phyloP scores from a whole-genome alignment of 2,797 vertebrate species.

The Tokudaia muenninki region DNA sequence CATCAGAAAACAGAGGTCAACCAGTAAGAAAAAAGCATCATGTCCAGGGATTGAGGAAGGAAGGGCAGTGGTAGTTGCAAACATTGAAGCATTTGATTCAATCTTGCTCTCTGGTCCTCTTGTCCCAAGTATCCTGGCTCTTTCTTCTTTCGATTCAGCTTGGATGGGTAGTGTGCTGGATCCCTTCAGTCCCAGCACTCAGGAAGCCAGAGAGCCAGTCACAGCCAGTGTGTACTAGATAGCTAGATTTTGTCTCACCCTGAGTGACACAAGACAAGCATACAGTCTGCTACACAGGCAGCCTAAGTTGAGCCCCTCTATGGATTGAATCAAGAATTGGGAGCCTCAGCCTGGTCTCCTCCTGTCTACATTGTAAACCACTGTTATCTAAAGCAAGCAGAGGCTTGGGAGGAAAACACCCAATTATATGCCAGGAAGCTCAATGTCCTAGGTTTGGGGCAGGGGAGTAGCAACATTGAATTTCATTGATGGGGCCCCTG shows the following conservation, averaged over 20 bases:
- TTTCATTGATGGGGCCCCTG: slow-evolving; percentile 90
- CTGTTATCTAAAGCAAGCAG: slow-evolving; percentile 87
- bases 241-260: not conserved
- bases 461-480: slow-evolving; percentile 89
- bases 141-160: slow-evolving; percentile 84
- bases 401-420: slow-evolving; percentile 86
- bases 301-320: slow-evolving; percentile 70
- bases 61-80: slow-evolving; percentile 26
- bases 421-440: slow-evolving; percentile 88
- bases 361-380: slow-evolving; percentile 81
- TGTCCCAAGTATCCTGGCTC: slow-evolving; percentile 67
- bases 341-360: slow-evolving; percentile 84
- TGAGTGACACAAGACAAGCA: slow-evolving; percentile 72
- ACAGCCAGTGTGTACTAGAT: not conserved
- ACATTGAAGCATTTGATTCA: not conserved
- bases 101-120: not conserved
- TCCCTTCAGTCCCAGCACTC: not conserved
- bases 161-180: not conserved
- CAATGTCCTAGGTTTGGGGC: slow-evolving; percentile 78
- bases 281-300: slow-evolving; percentile 78
- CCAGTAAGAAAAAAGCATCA: not conserved
- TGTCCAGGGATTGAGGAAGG: not conserved
- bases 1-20: not conserved
- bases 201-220: not conserved
- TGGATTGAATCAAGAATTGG: slow-evolving; percentile 82